Conservation (phyloP, 2,113 vertebrate species). For the Pomatostomus ruficeps region DNA sequence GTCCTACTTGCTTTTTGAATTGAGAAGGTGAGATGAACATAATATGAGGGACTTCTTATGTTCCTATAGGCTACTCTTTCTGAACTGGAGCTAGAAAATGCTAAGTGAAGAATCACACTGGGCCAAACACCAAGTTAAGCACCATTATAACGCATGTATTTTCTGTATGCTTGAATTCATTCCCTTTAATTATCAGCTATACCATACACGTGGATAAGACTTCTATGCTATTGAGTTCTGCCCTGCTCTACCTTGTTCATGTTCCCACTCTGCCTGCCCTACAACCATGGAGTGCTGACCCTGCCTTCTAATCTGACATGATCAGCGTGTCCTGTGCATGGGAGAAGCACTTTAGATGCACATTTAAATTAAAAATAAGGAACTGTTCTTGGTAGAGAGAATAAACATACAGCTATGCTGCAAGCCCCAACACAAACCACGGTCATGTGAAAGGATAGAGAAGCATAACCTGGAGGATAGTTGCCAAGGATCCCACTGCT, state of each 20-base stretch:
- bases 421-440: neutral
- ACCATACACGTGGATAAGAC: neutral
- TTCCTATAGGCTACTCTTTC: neutral
- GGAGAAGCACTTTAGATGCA: neutral
- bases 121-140: neutral
- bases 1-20: neutral
- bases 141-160: neutral
- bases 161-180: neutral
- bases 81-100: neutral
- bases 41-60: neutral
- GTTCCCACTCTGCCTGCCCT: neutral
- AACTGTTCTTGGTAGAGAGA: neutral
- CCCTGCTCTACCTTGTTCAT: neutral
- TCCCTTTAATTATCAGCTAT: neutral
- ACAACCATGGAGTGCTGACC: neutral
- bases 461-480: neutral
- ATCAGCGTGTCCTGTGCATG: neutral
- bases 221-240: neutral
- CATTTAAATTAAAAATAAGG: neutral
- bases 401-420: neutral
- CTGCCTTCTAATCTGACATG: neutral
- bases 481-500: neutral
- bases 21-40: neutral
- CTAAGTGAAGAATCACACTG: neutral
- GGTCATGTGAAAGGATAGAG: neutral